Evolutionary conservation across 2,888 invertebrate species (phyloP), one percentile per base, ranked within the genome.

Genomic region (Acrobasis repandana): DNA sequence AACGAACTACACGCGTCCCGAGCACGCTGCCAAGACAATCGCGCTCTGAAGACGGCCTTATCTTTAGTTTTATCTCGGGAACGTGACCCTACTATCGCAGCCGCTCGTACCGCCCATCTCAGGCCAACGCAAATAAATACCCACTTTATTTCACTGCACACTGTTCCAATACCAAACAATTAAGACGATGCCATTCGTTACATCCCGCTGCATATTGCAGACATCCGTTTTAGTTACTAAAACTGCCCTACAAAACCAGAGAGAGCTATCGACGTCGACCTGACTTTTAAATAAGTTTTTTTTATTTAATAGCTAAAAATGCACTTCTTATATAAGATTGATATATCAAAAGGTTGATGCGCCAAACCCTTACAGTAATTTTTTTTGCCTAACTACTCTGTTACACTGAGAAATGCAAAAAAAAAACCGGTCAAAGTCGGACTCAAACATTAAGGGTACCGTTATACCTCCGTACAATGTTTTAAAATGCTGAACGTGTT

Each of bases 51-150:
- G 85, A 85, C 80, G 84, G 71, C 66, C 74, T 87, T 92, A 92
- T 91, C 91, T 82, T 48, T 18, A 56, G 71, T 75, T 79, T 88
- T 91, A 91, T 91, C 92, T 86, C 65, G 70, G 76, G 85, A 86
- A 88, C 90, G 90, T 88, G 92, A 91, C 91, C 91, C 83, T 82
- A 69, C 83, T 91, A 90, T 91, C 91, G 71, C 59, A 8, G 76
- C 52, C 70, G 76, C 51, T 62, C 74, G 76, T 85, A 86, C 89
- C 88, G 85, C 87, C 87, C 89, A 86, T 86, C 86, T 82, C 71
- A 68, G 62, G 66, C 67, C 73, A 76, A 79, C 76, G 80, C 78
- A 83, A 85, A 85, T 84, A 84, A 77, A 74, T 77, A 77, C 75
- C 63, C 67, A 61, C 70, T 72, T 70, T 74, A 77, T 75, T 78